Evolutionary conservation across 2,797 vertebrate species (phyloP).

Genomic region (Urosaurus nigricauda): DNA sequence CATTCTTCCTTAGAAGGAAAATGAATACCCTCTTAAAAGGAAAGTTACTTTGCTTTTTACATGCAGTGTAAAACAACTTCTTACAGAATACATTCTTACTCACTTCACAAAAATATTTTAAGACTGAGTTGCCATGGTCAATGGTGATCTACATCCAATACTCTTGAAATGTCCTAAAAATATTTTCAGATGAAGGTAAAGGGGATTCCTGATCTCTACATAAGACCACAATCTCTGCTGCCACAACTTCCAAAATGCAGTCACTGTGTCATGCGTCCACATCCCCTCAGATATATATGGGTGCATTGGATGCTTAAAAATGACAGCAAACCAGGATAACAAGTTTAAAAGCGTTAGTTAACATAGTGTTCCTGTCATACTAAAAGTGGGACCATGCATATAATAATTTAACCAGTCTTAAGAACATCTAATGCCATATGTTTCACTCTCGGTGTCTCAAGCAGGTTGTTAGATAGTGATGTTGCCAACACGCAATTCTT

Average conservation of each 20-base stretch:
- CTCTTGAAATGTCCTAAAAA: neutral
- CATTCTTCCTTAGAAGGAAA: neutral
- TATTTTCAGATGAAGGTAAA: neutral
- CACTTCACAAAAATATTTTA: neutral
- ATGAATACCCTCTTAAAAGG: neutral
- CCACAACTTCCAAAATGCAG: neutral
- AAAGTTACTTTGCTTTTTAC: neutral
- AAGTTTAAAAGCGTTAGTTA: neutral
- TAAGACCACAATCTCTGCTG: neutral
- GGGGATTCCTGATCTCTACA: neutral
- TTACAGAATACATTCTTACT: neutral
- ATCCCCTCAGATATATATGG: neutral
- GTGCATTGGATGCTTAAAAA: neutral
- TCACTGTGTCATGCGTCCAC: neutral
- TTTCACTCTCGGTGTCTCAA: neutral
- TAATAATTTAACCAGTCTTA: neutral
- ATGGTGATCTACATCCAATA: neutral
- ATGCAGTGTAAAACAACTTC: neutral
- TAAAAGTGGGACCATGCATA: neutral
- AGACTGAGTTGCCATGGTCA: neutral
- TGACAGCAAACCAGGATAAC: neutral
- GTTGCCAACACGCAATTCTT: neutral
- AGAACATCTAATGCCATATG: neutral
- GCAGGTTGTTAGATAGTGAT: neutral
- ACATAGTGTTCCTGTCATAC: neutral